These are phyloP conservation scores for Diachrysia chrysitis DNA, from an alignment of 2,888 invertebrate genomes.

Conservation along the genomic window DNA sequence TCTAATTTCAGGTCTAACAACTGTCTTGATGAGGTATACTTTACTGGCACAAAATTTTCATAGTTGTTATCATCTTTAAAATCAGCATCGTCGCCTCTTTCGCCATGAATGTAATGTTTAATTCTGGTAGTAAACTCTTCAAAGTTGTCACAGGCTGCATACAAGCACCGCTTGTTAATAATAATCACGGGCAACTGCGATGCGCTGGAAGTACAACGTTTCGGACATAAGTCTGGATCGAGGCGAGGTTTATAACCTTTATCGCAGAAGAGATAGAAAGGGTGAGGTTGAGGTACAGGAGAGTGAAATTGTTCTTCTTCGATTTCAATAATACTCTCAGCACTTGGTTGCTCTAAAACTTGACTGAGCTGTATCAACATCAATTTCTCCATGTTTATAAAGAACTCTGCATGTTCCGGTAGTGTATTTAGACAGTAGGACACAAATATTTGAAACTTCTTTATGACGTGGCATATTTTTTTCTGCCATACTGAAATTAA, in stretches of 20 bases:
- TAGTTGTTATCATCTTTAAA: constrained; percentile 73
- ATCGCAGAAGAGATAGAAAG: constrained; percentile 78
- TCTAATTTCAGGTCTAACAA: constrained; percentile 72
- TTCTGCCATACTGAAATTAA: constrained; percentile 75
- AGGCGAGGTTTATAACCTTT: constrained; percentile 69
- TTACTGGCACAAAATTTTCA: constrained; percentile 69
- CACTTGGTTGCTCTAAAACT: constrained; percentile 69
- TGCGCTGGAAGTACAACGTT: constrained; percentile 74
- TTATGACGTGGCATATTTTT: constrained; percentile 80
- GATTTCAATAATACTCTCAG: constrained; percentile 71
- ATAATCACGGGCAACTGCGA: constrained; percentile 79
- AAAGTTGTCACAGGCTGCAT: constrained; percentile 80
- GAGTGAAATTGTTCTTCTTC: constrained; percentile 66
- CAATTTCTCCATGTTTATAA: constrained; percentile 80
- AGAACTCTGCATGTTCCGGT: constrained; percentile 81
- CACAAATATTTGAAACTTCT: constrained; percentile 80
- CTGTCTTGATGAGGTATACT: constrained; percentile 67
- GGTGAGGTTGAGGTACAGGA: constrained; percentile 71
- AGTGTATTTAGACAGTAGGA: constrained; percentile 72
- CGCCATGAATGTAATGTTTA: constrained; percentile 69
- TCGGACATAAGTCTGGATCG: constrained; percentile 73
- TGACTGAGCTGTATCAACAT: constrained; percentile 79
- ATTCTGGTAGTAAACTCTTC: constrained; percentile 73
- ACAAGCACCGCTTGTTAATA: constrained; percentile 78
- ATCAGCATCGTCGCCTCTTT: constrained; percentile 67